Percentiles rank a stretch among this genome's conserved stretches.
Evolutionary conservation across 1,140 invertebrate genomes (phyloP).

Genomic region (Drosophila nikananu): DNA sequence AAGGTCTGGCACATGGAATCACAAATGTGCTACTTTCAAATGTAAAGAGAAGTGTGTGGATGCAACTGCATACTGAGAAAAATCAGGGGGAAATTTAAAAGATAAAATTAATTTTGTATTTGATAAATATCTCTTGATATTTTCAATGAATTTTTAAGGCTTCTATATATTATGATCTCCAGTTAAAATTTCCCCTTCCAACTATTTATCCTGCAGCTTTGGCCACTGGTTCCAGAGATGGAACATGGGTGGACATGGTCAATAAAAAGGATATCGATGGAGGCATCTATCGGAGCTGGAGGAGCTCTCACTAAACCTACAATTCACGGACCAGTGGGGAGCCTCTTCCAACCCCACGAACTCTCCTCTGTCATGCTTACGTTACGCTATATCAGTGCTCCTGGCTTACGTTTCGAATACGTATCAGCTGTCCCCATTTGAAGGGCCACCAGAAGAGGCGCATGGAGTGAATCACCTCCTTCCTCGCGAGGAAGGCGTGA

Average conservation of each 20-base stretch:
- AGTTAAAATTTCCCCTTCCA: too few relatives aligned
- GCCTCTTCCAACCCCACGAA: too few relatives aligned
- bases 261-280: not conserved
- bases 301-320: not conserved
- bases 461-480: not conserved
- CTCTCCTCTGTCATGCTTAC: conserved; percentile 40
- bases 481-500: conserved; percentile 8
- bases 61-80: not conserved
- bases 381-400: conserved; percentile 50
- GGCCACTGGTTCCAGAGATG: not conserved
- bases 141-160: not conserved
- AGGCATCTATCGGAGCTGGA: too few relatives aligned
- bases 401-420: conserved; percentile 72
- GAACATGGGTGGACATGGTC: conserved; percentile 6
- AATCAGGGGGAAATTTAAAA: too few relatives aligned
- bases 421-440: conserved; percentile 62
- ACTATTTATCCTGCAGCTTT: not conserved
- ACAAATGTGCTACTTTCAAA: not conserved
- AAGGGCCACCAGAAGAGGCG: not conserved
- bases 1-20: conserved; percentile 62
- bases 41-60: not conserved
- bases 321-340: not conserved
- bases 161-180: not conserved
- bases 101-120: not conserved
- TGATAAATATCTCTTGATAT: not conserved